A percentile compares a stretch with the other conserved stretches of the same genome.
phyloP scores from a whole-genome alignment of 2,113 vertebrate genomes.

The Hydrochoerus hydrochaeris region DNA sequence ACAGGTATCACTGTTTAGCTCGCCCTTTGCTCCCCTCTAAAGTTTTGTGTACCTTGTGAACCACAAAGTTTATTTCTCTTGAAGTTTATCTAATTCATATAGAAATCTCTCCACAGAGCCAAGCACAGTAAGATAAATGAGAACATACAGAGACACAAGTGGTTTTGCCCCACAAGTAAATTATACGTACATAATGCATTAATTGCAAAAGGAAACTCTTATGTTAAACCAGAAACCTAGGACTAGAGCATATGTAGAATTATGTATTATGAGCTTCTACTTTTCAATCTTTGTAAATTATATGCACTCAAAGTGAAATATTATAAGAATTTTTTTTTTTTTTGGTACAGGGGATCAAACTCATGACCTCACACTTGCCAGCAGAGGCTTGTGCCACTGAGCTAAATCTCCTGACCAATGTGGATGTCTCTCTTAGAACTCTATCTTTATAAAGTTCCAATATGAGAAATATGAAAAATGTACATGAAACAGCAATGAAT shows the following conservation, averaged over 20 bases:
- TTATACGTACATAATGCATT: background rate
- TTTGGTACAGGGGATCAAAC: no score
- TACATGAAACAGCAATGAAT: background rate
- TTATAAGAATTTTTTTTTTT: background rate
- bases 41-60: background rate
- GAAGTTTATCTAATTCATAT: background rate
- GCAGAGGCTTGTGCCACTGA: no score
- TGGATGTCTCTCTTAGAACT: background rate
- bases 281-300: background rate
- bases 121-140: constrained; percentile 4
- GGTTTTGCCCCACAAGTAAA: background rate
- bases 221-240: background rate
- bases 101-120: background rate
- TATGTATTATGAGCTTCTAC: background rate
- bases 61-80: background rate
- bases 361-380: no score
- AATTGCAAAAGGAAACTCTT: background rate
- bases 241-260: background rate
- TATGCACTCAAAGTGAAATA: background rate
- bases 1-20: background rate
- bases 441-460: background rate
- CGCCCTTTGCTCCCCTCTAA: background rate
- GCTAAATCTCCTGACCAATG: no score
- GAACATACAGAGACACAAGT: constrained; percentile 33
- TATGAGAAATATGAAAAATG: background rate